Percentiles rank a stretch among this genome's conserved stretches.
These are phyloP conservation scores for Nannoperca obscura DNA, from an alignment of 2,797 vertebrate species.

Conservation along the genomic window DNA sequence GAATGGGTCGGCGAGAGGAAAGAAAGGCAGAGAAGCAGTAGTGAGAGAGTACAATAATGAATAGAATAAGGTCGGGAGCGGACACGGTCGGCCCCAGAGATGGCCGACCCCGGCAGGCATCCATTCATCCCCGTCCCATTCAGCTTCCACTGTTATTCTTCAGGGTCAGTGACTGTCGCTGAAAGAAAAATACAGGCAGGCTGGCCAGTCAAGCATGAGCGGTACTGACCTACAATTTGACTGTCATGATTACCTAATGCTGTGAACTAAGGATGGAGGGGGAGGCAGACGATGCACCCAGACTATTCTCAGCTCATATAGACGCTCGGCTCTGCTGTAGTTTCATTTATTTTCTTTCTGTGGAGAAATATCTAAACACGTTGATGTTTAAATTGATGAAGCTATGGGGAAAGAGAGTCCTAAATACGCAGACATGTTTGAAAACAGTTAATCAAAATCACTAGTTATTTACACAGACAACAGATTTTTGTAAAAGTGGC, in stretches of 20 bases:
- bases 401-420: no score
- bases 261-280: conserved; percentile 29
- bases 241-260: conserved; percentile 75
- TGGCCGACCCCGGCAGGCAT: conserved; percentile 61
- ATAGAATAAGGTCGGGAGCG: conserved; percentile 62
- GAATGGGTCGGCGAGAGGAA: not conserved
- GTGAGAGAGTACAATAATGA: conserved; percentile 56
- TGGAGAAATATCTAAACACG: no score
- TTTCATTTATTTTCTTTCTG: not conserved
- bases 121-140: conserved; percentile 58
- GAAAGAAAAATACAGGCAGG: conserved; percentile 79
- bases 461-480: no score
- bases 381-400: no score
- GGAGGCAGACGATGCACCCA: conserved; percentile 10
- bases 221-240: conserved; percentile 83
- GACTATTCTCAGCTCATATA: conserved; percentile 12
- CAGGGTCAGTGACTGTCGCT: conserved; percentile 77
- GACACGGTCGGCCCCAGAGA: conserved; percentile 32
- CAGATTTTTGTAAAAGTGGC: not conserved
- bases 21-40: conserved; percentile 19
- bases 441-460: not conserved
- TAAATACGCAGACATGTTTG: not conserved
- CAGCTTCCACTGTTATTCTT: conserved; percentile 77
- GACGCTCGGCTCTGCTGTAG: not conserved
- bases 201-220: conserved; percentile 77